Conservation (phyloP, 1,140 invertebrate species). For the Drosophila aff. region DNA sequence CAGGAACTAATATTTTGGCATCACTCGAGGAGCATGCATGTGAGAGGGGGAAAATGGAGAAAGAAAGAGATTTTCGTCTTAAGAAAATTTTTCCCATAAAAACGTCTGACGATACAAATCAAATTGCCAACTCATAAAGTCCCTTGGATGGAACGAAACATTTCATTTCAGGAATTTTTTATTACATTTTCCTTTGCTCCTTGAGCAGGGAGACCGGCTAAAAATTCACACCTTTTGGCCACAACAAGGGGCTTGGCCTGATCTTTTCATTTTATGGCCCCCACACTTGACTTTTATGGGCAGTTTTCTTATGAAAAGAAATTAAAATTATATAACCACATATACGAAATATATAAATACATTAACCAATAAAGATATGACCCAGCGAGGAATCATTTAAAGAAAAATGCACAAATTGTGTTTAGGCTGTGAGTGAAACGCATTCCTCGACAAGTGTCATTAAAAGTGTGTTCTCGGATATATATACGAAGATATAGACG, state of each 20-base stretch:
- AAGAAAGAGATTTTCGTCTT: conserved; percentile 34
- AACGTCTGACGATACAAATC: conserved; percentile 48
- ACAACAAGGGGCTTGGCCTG: conserved; percentile 63
- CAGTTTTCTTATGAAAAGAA: conserved; percentile 76
- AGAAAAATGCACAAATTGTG: conserved; percentile 73
- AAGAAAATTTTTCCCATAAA: conserved; percentile 33
- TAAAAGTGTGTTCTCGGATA: conserved; percentile 55
- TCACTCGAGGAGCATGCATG: conserved; percentile 24
- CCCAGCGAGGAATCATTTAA: conserved; percentile 61
- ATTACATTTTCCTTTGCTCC: conserved; percentile 65
- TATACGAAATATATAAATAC: conserved; percentile 55
- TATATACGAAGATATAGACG: conserved; percentile 6
- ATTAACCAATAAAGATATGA: conserved; percentile 80
- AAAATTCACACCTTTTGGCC: conserved; percentile 80
- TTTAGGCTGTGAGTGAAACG: conserved; percentile 34
- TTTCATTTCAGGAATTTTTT: conserved; percentile 70
- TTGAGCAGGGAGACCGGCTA: conserved; percentile 57
- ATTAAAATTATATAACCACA: conserved; percentile 69
- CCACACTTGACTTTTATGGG: conserved; percentile 65
- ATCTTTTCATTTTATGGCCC: conserved; percentile 59
- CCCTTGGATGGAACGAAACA: conserved; percentile 54
- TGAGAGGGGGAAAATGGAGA: conserved; percentile 19
- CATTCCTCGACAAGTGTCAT: conserved; percentile 67
- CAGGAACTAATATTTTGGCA: conserved; percentile 57
- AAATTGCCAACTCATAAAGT: conserved; percentile 64